These are phyloP conservation scores for Cyrtodaria siliqua DNA, from an alignment of 2,888 invertebrate species.

Conservation along the genomic window DNA sequence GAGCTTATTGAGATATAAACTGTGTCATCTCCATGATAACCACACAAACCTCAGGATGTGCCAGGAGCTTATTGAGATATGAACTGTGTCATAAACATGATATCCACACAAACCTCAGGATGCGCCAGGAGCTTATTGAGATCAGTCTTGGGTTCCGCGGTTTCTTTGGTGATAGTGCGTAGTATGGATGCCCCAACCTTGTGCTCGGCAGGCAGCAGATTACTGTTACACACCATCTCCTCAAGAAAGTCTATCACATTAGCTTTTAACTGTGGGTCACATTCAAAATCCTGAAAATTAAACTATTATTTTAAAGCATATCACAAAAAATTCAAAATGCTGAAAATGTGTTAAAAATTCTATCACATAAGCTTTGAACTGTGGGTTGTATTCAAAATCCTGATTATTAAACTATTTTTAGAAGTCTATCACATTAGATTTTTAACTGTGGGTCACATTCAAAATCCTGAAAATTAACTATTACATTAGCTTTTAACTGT, in stretches of 20 bases:
- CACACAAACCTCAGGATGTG: too few relatives aligned
- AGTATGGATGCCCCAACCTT: constrained; percentile 94
- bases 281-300: constrained; percentile 92
- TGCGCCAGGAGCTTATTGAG: constrained; percentile 90
- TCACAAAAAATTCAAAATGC: too few relatives aligned
- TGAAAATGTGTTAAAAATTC: too few relatives aligned
- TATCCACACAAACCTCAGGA: constrained; percentile 87
- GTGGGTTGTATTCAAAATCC: too few relatives aligned
- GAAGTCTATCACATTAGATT: constrained; percentile 93
- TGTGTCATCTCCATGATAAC: too few relatives aligned
- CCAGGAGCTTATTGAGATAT: constrained; percentile 90
- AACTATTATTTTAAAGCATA: too few relatives aligned
- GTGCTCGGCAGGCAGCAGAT: constrained; percentile 94
- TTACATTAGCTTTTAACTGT: too few relatives aligned
- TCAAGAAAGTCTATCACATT: constrained; percentile 95
- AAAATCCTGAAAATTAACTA: constrained; percentile 91
- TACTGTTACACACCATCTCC: constrained; percentile 93
- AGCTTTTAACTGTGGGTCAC: constrained; percentile 90
- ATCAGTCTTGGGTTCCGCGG: constrained; percentile 89
- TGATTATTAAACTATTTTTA: too few relatives aligned
- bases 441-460: constrained; percentile 91
- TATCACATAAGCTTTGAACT: too few relatives aligned
- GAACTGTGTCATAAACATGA: constrained; percentile 85
- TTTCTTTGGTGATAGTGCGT: constrained; percentile 91
- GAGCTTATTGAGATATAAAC: too few relatives aligned